Base-by-base conservation (phyloP, 2,113 vertebrate species). In the Leiothrix lutea region DNA sequence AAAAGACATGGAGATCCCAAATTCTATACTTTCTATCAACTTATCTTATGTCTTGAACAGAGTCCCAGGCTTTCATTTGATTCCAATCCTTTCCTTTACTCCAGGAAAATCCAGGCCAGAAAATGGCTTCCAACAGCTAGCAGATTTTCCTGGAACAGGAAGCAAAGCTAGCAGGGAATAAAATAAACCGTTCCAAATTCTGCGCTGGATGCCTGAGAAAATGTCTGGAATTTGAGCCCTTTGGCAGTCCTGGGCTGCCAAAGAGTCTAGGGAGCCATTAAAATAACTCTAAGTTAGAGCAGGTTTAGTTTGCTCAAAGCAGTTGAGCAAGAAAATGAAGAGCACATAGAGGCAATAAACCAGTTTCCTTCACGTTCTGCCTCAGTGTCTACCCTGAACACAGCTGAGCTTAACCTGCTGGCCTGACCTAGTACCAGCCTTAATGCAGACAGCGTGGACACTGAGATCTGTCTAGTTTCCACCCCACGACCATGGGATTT, bases 101-200 rank as follows among this genome's bases (percentile, higher is more conserved):
- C 15, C 9, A 79, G 44, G 57, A 61, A 53, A 87, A 91, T 84
- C 44, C 29, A 81, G 60, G 44, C 56, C 70, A 93, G 40, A 89
- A 87, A 90, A 5, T 38, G 64, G 26, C 65, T 33, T 83, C 54
- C 28, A 86, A n/a, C 12, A 94, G 51, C 62, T 65, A 91, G 50
- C 53, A 95, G 33, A 82, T 90, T 92, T 92, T 94, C 47, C 67
- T 95, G 80, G 89, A 93, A 86, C n/a, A 88, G 86, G 72, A 96
- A 81, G 51, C 0, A 10, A 81, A 57, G 33, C 79, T 84, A 66
- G 35, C 87, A 80, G 66, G 61, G 66, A 90, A 86, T 90, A 78
- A 95, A 93, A 44, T 40, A 94, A 94, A 61, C 23, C 35, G 48
- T 84, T 96, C 38, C 2, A 3, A 86, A 72, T 47, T 95, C 51